phyloP scores from a whole-genome alignment of 2,888 invertebrate genomes.

The Heterodera filipjevi region DNA sequence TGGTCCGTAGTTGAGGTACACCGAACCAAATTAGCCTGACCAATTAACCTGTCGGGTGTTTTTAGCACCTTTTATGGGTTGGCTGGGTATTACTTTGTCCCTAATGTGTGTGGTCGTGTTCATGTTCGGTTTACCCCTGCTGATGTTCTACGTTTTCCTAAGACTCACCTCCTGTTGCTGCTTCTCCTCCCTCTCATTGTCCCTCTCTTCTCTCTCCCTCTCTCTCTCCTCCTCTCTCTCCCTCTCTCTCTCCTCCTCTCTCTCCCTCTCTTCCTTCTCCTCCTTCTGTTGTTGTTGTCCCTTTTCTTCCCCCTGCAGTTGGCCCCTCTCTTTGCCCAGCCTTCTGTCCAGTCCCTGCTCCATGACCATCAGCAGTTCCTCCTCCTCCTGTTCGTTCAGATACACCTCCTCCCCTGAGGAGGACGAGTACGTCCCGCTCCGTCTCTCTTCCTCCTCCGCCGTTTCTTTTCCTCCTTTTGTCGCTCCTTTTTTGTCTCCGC shows the following conservation, averaged over 20 bases:
- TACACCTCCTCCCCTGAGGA: not conserved
- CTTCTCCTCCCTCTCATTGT: too few relatives aligned
- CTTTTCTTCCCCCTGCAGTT: not conserved
- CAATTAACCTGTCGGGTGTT: too few relatives aligned
- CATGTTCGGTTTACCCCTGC: too few relatives aligned
- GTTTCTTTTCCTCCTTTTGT: not conserved
- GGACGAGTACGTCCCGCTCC: not conserved
- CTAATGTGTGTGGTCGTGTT: too few relatives aligned
- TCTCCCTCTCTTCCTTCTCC: not conserved
- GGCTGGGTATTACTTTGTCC: too few relatives aligned
- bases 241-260: not conserved
- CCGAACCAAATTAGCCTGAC: too few relatives aligned
- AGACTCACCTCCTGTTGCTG: not conserved
- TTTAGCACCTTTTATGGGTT: too few relatives aligned
- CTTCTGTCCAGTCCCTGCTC: not conserved
- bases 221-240: too few relatives aligned
- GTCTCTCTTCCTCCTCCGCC: conserved; percentile 2
- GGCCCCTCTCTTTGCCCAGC: not conserved
- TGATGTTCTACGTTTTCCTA: too few relatives aligned
- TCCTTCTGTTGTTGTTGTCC: not conserved
- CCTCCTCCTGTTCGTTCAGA: not conserved
- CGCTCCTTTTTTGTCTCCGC: not conserved
- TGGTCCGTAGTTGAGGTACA: too few relatives aligned
- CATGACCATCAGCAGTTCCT: conserved; percentile 5
- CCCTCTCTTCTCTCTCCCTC: too few relatives aligned